Base-by-base conservation (phyloP, 2,113 vertebrate genomes). In the Bagarius yarrelli region DNA sequence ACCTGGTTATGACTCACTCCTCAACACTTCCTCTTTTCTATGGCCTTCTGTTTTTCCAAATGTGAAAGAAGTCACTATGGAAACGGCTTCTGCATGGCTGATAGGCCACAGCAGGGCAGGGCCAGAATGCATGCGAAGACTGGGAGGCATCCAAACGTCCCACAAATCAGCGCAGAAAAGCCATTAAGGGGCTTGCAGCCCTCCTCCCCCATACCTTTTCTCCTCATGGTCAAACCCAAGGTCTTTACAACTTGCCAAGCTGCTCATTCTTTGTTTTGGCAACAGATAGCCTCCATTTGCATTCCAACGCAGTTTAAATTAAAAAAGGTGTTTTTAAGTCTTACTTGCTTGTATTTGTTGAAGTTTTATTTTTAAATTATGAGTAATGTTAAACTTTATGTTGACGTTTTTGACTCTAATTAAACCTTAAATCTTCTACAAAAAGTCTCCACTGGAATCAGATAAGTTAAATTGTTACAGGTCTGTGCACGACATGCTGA, bases 181-280 rank as follows among this genome's bases (percentile, higher is more conserved):
- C 57, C 36, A 32, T 76, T 34, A 77, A 53, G 71, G 76, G 61
- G 19, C 21, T 59, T 44, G 40, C 57, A 18, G 27, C 47, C 47
- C 44, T 60, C 34, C 6, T 52, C 55, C 30, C 67, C 75, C 34
- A 52, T 61, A 47, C 40, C 18, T 67, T 55, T 25, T 9, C 44
- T 52, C n/a, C 30, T 79, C 70, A 34, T 12, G 25, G 79, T 47
- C 32, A 79, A 76, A 66, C 78, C 72, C 76, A 79, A 84, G 57
- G 47, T 73, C 52, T 69, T 60, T 55, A 47, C n/a, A 73, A 67
- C 61, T 6, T 55, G 67, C 69, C 83, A 78, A 82, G 70, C 52
- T 74, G 78, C 71, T 79, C 55, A 82, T 47, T 59, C 50, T 83
- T 80, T 88, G 78, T 85, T 87, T 82, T 85, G 83, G 71, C 81